These are phyloP conservation scores for Lasioglossum marginatum DNA, from an alignment of 2,888 invertebrate species.

Conservation along the genomic window DNA sequence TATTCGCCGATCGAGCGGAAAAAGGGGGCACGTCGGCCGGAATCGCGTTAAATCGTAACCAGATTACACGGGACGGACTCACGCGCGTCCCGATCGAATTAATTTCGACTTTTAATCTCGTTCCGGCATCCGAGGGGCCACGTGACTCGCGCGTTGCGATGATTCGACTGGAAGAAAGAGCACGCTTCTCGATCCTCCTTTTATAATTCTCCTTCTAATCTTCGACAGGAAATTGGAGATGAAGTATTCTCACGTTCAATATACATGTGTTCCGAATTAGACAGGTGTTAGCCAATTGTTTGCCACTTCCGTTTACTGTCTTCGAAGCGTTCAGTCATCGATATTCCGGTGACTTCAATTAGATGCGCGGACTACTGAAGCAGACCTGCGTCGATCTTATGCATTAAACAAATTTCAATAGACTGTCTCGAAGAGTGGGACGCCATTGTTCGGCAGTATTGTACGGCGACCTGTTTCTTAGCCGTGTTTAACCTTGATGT, in stretches of 20 bases:
- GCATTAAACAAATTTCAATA: conserved; percentile 15
- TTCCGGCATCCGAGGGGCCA: background rate
- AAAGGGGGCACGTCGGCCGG: conserved; percentile 28
- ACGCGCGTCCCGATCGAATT: conserved; percentile 48
- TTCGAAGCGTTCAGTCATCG: background rate
- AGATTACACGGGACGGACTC: conserved; percentile 45
- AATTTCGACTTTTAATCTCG: conserved; percentile 34
- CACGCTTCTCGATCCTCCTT: background rate
- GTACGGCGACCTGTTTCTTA: conserved; percentile 22
- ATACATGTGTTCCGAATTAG: too few species aligned
- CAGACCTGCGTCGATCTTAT: background rate
- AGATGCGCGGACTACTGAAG: background rate
- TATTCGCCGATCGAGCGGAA: conserved; percentile 54
- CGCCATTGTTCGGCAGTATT: conserved; percentile 1
- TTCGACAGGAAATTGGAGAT: background rate
- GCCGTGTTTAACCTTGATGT: conserved; percentile 24
- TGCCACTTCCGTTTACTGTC: background rate
- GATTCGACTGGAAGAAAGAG: background rate
- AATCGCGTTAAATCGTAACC: conserved; percentile 64
- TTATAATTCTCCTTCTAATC: background rate
- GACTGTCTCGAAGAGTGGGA: background rate
- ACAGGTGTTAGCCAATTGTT: background rate
- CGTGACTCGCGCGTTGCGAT: background rate
- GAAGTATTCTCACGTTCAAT: background rate
- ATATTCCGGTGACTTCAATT: background rate